These are phyloP conservation scores for Falco columbarius DNA, from an alignment of 2,797 vertebrate genomes.

Conservation along the genomic window DNA sequence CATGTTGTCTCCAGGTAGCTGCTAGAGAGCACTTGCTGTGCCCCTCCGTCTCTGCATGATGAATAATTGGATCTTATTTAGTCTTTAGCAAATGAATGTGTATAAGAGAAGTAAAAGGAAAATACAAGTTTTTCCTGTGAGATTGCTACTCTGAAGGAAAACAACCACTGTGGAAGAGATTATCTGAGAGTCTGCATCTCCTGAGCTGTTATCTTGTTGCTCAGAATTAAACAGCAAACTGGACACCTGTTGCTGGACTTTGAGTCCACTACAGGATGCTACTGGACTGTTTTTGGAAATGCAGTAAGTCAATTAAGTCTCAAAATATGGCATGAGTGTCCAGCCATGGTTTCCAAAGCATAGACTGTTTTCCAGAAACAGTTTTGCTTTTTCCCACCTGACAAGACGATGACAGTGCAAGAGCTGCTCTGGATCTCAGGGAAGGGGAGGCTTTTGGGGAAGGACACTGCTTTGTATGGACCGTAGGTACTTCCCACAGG, in stretches of 20 bases:
- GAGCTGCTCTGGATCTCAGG: background rate
- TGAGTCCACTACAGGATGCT: background rate
- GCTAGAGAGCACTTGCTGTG: background rate
- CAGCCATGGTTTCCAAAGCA: background rate
- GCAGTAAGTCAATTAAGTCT: background rate
- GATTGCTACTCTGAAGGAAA: background rate
- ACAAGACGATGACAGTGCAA: background rate
- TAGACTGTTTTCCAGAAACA: background rate
- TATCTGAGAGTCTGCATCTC: background rate
- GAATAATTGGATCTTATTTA: background rate
- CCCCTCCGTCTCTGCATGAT: background rate
- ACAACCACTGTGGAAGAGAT: background rate
- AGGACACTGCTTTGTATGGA: background rate
- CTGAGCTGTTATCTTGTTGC: background rate
- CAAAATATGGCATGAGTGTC: background rate
- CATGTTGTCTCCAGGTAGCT: background rate
- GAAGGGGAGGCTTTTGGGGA: background rate
- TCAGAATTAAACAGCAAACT: background rate
- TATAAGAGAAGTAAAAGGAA: background rate
- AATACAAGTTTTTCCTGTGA: background rate
- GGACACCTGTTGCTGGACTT: background rate
- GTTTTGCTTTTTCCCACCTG: background rate
- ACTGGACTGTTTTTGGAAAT: background rate
- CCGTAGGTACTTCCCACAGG: fast-evolving
- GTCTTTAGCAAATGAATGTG: background rate